Evolutionary conservation across 23 tunicate genomes (phyloP).

Genomic region (Ciona savignyi): DNA sequence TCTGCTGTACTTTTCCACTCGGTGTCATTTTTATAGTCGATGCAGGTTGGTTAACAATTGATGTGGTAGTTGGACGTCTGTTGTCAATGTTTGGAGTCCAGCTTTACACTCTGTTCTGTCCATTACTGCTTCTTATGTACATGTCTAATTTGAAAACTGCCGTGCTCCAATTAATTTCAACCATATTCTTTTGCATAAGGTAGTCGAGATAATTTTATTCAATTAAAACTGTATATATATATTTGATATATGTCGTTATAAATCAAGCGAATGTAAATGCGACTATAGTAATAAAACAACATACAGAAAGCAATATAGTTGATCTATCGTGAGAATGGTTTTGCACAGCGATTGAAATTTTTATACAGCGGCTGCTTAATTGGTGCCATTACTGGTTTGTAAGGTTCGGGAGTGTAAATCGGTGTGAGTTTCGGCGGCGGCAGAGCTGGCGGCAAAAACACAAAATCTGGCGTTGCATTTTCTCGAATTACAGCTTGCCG

Average conservation of each 20-base stretch:
- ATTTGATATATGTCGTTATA: too few relatives aligned
- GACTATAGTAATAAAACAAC: neutral
- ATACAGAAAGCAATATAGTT: neutral
- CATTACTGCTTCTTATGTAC: conserved; percentile 35
- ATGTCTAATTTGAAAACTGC: conserved; percentile 36
- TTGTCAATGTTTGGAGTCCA: conserved; percentile 34
- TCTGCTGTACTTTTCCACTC: conserved; percentile 30
- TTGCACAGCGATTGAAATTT: conserved; percentile 26
- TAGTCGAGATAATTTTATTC: neutral
- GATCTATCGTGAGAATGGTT: conserved; percentile 10
- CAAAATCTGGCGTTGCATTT: conserved; percentile 10
- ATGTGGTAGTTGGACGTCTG: conserved; percentile 3
- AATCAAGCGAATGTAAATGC: neutral
- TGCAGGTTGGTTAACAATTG: neutral
- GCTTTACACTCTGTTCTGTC: conserved; percentile 53
- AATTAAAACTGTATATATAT: too few relatives aligned
- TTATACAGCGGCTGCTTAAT: conserved; percentile 18
- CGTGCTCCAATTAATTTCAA: conserved; percentile 4
- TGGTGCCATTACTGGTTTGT: neutral
- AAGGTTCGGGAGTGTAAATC: conserved; percentile 23
- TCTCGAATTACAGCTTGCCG: too few relatives aligned
- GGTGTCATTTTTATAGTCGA: conserved; percentile 33
- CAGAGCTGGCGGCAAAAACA: conserved; percentile 3
- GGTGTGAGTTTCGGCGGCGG: neutral
- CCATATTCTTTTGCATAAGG: conserved; percentile 11